Conservation (phyloP, 2,113 vertebrate species). For the Campylomormyrus numenius region DNA sequence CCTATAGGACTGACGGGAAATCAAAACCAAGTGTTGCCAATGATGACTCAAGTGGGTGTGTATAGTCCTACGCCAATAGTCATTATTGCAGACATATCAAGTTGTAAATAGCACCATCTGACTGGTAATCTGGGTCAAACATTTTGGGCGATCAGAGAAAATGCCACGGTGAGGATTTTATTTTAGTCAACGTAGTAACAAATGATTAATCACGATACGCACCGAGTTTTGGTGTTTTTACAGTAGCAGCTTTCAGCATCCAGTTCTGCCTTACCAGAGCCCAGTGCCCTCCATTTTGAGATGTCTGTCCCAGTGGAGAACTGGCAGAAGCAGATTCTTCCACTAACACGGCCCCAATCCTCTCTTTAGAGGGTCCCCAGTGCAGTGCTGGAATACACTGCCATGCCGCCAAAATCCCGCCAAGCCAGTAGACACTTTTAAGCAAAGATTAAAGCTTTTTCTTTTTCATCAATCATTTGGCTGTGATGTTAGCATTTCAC, state of each 20-base stretch:
- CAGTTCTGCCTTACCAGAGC: neutral
- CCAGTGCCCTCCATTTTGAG: neutral
- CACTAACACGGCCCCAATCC: neutral
- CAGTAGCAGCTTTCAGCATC: neutral
- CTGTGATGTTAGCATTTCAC: conserved; percentile 67
- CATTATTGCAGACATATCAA: neutral
- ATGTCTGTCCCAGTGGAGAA: neutral
- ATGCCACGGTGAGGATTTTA: neutral
- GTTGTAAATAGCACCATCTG: neutral
- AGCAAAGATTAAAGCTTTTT: conserved; percentile 73
- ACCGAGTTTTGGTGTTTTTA: neutral
- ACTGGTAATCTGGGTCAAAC: neutral
- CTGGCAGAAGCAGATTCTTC: conserved; percentile 4
- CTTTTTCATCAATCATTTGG: conserved; percentile 73
- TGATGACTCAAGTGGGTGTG: neutral
- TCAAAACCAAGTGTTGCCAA: neutral
- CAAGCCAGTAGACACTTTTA: conserved; percentile 68
- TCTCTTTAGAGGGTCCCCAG: conserved; percentile 10
- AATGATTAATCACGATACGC: neutral
- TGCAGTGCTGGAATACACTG: conserved; percentile 46
- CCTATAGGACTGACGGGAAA: neutral
- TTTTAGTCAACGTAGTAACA: neutral
- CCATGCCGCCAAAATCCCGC: conserved; percentile 45
- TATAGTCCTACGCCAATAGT: neutral
- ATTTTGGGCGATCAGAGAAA: neutral